Evolutionary conservation across 1,140 invertebrate genomes (phyloP).

Genomic region (Nixonia krombeini): DNA sequence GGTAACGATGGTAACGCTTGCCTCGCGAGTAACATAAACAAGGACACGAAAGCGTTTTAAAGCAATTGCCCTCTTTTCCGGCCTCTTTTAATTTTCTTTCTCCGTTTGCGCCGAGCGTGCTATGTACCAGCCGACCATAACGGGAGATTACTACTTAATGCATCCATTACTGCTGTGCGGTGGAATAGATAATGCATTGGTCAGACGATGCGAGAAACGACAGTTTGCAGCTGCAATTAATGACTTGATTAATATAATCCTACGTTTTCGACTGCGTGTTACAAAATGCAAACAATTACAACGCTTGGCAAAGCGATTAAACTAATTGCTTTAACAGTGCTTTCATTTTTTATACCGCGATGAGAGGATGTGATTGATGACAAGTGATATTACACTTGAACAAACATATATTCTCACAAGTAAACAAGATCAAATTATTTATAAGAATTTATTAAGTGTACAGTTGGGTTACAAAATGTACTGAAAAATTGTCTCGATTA

Average conservation of each 20-base stretch:
- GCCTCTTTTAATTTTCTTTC: slow-evolving; percentile 53
- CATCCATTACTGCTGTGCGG: slow-evolving; percentile 39
- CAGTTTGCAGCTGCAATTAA: slow-evolving; percentile 16
- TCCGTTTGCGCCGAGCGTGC: slow-evolving; percentile 10
- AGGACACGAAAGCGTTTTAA: slow-evolving; percentile 32
- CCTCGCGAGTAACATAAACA: slow-evolving; percentile 40
- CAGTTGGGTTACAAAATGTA: too few relatives aligned
- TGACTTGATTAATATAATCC: slow-evolving; percentile 26
- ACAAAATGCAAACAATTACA: too few relatives aligned
- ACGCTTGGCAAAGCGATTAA: too few relatives aligned
- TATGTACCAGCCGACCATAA: slow-evolving; percentile 49
- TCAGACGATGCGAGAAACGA: slow-evolving; percentile 35
- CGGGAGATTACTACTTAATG: slow-evolving; percentile 64
- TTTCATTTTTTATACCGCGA: too few relatives aligned
- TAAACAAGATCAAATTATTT: too few relatives aligned
- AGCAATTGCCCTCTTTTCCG: slow-evolving; percentile 41
- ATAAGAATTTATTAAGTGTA: too few relatives aligned
- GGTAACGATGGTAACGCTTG: slow-evolving; percentile 37
- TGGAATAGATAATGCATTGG: slow-evolving; percentile 41
- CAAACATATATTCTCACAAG: too few relatives aligned
- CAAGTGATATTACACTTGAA: too few relatives aligned
- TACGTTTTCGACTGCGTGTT: too few relatives aligned
- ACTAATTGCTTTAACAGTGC: too few relatives aligned
- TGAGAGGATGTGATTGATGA: too few relatives aligned
- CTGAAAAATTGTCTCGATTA: too few relatives aligned